Base-by-base conservation (phyloP, 2,888 invertebrate species). In the Cenopis cana region DNA sequence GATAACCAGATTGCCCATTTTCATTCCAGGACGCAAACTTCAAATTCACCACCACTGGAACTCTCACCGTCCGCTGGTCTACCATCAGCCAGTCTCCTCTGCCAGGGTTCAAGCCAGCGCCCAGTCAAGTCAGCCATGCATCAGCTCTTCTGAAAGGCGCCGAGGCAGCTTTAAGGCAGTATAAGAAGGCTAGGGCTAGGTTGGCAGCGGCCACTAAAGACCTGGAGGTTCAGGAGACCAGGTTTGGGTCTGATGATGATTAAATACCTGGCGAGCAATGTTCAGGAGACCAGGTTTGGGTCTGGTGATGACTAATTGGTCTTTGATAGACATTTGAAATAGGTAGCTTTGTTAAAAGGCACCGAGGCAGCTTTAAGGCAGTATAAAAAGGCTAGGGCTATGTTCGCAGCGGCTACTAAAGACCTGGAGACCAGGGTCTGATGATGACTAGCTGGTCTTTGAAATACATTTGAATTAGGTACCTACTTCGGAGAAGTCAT, bases 151-250 rank as follows among this genome's bases (percentile, higher is more conserved):
- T 92, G 11, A 73, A 75, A n/a, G 89, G 89, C 0, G 90, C 91
- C 0, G 91, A 90, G 12, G 85, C 85, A 0, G 91, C 86, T 0
- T 71, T 91, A 6, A 76, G 81, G 17, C 85, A 88, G 76, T 92
- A 91, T 67, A 83, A 76, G 60, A 81, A 77, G 12, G 91, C 91
- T 0, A 80, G 86, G 46, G 89, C 86, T 0, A 81, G 85, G 1
- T 77, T 92, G 0, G 88, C 85, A 0, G 87, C 85, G 0, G 91
- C 90, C 14, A 88, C 89, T 0, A 82, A 76, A 18, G 81, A 81
- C 29, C 65, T 84, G 18, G 64, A 36, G 36, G 57, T 59, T 46
- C 46, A 46, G 24, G 60, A 60, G 29, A 60, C 60, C n/a, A 46
- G 11, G n/a, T 60, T 60, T 18, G 61, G 61, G 6, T 49, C 61